A percentile compares a stretch with the other conserved stretches of the same genome.
phyloP scores from a whole-genome alignment of 2,113 vertebrate species.

The Coregonus clupeaformis region DNA sequence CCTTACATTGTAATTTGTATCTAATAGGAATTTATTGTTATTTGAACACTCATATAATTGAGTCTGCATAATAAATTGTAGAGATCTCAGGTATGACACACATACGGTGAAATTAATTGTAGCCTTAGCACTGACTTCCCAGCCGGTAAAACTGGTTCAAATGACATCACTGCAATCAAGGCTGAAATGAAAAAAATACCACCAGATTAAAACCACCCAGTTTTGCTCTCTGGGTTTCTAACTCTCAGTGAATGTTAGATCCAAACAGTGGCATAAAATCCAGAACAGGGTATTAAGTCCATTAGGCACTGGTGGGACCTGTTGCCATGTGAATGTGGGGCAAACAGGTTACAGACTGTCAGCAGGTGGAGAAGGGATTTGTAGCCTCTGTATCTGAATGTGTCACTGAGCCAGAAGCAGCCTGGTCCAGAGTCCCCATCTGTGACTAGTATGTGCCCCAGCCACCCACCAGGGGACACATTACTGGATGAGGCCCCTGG shows the following conservation, averaged over 20 bases:
- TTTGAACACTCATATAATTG: neutral
- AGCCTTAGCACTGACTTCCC: too few species aligned
- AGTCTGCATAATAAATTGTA: neutral
- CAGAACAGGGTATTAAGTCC: neutral
- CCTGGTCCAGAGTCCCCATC: neutral
- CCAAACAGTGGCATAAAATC: neutral
- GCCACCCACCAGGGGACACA: neutral
- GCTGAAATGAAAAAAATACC: too few species aligned
- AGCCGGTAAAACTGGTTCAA: too few species aligned
- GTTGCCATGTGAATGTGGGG: too few species aligned
- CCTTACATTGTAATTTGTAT: neutral
- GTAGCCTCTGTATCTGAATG: neutral
- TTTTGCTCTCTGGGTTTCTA: too few species aligned
- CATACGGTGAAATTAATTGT: too few species aligned
- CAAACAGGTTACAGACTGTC: neutral
- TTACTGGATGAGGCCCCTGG: neutral
- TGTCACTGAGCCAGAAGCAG: neutral
- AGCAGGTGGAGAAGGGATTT: neutral
- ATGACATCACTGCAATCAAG: too few species aligned
- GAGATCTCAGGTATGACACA: too few species aligned
- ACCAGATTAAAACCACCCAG: too few species aligned
- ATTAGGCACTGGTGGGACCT: neutral
- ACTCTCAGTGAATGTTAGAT: neutral
- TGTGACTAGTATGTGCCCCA: neutral
- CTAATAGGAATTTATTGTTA: neutral